phyloP scores from a whole-genome alignment of 2,888 invertebrate genomes.

The Holacanthella duospinosa region DNA sequence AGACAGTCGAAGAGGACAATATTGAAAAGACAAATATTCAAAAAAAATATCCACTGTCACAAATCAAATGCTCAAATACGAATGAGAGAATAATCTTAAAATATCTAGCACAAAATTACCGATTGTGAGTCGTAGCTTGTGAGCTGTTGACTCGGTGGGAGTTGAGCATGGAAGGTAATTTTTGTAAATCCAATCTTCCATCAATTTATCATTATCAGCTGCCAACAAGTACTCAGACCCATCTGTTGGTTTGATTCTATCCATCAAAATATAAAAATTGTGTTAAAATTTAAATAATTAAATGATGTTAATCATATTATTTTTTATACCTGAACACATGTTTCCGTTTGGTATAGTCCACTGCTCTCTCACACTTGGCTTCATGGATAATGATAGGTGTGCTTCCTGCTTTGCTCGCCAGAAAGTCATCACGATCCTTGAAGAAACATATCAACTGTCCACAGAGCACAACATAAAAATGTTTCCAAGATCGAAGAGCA shows the following conservation, averaged over 20 bases:
- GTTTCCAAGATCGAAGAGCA: constrained; percentile 90
- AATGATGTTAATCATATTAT: too few relatives aligned
- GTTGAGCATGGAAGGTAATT: constrained; percentile 80
- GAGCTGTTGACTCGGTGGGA: constrained; percentile 80
- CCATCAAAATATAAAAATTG: too few relatives aligned
- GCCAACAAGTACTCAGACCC: constrained; percentile 88
- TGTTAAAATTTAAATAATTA: too few relatives aligned
- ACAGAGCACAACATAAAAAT: constrained; percentile 86
- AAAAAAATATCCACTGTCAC: too few relatives aligned
- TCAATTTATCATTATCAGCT: constrained; percentile 58
- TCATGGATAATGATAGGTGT: constrained; percentile 66
- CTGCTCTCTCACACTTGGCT: constrained; percentile 73
- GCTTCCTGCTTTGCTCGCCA: constrained; percentile 73
- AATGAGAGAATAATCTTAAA: too few relatives aligned
- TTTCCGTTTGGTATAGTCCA: constrained; percentile 91
- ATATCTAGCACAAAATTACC: too few relatives aligned
- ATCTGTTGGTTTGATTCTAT: constrained; percentile 70
- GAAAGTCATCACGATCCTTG: constrained; percentile 84
- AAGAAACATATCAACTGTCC: constrained; percentile 97
- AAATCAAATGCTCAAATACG: too few relatives aligned
- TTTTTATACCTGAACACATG: constrained; percentile 70
- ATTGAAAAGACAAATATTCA: too few relatives aligned
- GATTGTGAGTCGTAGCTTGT: constrained; percentile 65
- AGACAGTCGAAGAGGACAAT: too few relatives aligned
- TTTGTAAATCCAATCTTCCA: constrained; percentile 87